phyloP scores from a whole-genome alignment of 2,888 invertebrate genomes.

The Drosophila affinis region DNA sequence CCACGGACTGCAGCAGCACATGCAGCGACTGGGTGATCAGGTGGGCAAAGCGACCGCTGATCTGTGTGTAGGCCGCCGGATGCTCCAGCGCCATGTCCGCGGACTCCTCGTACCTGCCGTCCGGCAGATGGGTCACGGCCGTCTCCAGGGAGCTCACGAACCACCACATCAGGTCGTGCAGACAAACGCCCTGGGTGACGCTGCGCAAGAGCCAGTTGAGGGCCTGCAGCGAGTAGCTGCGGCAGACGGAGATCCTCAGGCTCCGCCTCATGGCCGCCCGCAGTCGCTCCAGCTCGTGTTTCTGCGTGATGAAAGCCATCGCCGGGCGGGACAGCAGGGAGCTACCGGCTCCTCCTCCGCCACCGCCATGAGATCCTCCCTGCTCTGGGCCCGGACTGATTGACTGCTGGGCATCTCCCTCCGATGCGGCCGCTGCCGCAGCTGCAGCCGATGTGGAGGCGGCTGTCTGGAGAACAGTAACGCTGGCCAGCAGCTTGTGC shows the following conservation, averaged over 20 bases:
- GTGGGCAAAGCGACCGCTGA: constrained; percentile 89
- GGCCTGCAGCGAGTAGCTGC: constrained; percentile 96
- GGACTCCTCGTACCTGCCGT: constrained; percentile 76
- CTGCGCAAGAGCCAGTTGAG: constrained; percentile 97
- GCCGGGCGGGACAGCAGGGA: constrained; percentile 87
- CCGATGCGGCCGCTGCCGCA: background rate
- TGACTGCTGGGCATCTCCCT: background rate
- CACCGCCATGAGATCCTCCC: constrained; percentile 18
- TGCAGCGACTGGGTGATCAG: constrained; percentile 91
- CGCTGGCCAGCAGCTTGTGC: constrained; percentile 85
- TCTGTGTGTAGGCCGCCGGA: constrained; percentile 90
- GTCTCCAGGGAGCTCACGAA: constrained; percentile 92
- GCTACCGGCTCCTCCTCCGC: constrained; percentile 60
- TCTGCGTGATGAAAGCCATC: constrained; percentile 92
- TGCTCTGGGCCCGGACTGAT: constrained; percentile 38
- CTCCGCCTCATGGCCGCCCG: constrained; percentile 95
- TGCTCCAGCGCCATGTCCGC: constrained; percentile 86
- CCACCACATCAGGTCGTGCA: constrained; percentile 99
- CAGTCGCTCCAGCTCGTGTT: constrained; percentile 93
- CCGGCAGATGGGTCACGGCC: constrained; percentile 84
- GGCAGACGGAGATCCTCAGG: constrained; percentile 90
- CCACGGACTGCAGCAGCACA: constrained; percentile 93
- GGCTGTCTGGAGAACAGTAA: constrained; percentile 71
- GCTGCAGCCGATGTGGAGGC: constrained; percentile 40
- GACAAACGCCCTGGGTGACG: constrained; percentile 94